Evolutionary conservation across 23 tunicate species (phyloP).

Genomic region (Trididemnum nubilum): DNA sequence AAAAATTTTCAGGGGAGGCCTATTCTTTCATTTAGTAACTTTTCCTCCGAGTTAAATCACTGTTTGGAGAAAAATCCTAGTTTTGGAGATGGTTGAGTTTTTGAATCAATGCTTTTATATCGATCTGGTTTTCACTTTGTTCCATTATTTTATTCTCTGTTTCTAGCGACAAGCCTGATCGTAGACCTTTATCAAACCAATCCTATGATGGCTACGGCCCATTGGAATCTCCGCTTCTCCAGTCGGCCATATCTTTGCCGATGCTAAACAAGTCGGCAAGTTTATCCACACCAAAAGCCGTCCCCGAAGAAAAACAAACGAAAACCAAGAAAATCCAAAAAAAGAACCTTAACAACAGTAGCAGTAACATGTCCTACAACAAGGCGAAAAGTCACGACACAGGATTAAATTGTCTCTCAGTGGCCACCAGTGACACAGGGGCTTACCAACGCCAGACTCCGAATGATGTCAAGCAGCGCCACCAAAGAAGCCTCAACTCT

Average conservation of each 20-base stretch:
- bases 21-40: too few relatives aligned
- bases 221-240: constrained; percentile 48
- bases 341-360: neutral
- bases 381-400: constrained; percentile 57
- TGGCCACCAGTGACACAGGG: neutral
- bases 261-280: constrained; percentile 28
- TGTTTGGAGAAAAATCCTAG: too few relatives aligned
- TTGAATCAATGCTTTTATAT: too few relatives aligned
- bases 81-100: too few relatives aligned
- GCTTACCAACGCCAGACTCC: neutral
- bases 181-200: constrained; percentile 39
- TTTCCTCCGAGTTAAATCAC: too few relatives aligned
- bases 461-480: neutral
- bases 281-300: constrained; percentile 16
- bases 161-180: neutral
- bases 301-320: constrained; percentile 3
- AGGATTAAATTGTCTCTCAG: constrained; percentile 30
- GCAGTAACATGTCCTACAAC: constrained; percentile 26
- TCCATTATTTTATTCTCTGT: too few relatives aligned
- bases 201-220: constrained; percentile 53
- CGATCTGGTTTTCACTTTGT: too few relatives aligned
- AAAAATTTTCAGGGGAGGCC: too few relatives aligned
- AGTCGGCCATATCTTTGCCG: constrained; percentile 73
- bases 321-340: constrained; percentile 24
- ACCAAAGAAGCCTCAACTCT: constrained; percentile 57